Conservation (phyloP, 1,140 invertebrate species). For the Mesaphorura yosii region DNA sequence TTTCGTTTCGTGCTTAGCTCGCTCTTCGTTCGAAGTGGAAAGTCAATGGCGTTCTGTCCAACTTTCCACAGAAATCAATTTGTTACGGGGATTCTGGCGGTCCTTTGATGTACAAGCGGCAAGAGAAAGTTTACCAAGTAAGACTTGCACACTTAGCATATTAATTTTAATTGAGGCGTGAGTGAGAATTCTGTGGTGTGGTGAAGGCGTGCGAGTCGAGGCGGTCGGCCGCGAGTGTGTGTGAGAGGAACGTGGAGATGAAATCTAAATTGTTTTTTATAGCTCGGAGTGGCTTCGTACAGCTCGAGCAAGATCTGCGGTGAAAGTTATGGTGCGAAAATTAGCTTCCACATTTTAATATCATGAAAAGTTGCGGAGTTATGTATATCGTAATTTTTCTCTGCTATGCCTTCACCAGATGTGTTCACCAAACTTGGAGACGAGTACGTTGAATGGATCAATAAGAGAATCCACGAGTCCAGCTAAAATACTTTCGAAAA, state of each 20-base stretch:
- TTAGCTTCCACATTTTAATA: background rate
- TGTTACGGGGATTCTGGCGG: slow-evolving; percentile 27
- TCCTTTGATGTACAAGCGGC: slow-evolving; percentile 22
- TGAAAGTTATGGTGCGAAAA: slow-evolving; percentile 15
- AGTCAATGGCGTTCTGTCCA: no score
- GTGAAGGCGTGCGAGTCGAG: background rate
- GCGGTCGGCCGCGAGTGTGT: no score
- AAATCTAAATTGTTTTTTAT: slow-evolving; percentile 3
- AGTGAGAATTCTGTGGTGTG: background rate
- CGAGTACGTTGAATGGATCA: slow-evolving; percentile 24
- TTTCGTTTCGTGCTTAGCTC: no score
- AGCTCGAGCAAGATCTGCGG: slow-evolving; percentile 28
- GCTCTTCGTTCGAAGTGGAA: no score
- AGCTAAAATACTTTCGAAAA: no score
- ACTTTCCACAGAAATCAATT: no score
- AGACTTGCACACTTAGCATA: background rate
- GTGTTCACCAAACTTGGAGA: slow-evolving; percentile 29
- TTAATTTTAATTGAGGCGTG: background rate
- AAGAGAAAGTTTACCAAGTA: slow-evolving; percentile 27
- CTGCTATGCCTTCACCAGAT: slow-evolving; percentile 16
- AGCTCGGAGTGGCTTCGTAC: slow-evolving; percentile 29
- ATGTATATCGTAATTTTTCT: background rate
- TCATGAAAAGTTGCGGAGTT: background rate
- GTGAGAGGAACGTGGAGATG: no score
- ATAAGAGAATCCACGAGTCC: slow-evolving; percentile 15